These are phyloP conservation scores for Drosophila melanica DNA, from an alignment of 1,140 invertebrate genomes.

Conservation along the genomic window DNA sequence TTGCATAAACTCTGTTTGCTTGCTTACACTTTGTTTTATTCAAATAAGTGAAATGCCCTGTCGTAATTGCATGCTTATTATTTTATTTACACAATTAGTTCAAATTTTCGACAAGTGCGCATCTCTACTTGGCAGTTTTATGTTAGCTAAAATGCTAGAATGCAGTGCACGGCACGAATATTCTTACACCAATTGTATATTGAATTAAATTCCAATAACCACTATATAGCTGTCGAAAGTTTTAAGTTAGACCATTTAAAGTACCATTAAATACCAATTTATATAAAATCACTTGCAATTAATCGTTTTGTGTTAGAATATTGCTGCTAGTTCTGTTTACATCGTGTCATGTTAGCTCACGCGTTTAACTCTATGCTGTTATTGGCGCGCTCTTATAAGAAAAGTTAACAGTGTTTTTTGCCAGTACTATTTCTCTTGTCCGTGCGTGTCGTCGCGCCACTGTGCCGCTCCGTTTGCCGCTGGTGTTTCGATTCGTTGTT, in stretches of 20 bases:
- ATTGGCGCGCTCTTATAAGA: constrained; percentile 42
- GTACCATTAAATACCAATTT: background rate
- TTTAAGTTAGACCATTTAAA: background rate
- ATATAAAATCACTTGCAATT: background rate
- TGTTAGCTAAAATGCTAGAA: background rate
- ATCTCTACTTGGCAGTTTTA: constrained; percentile 21
- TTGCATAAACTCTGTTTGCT: no score
- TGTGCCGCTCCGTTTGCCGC: constrained; percentile 35
- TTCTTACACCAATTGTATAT: background rate
- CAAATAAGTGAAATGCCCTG: no score
- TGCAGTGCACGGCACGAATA: background rate
- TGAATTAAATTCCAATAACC: background rate
- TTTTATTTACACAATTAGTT: background rate
- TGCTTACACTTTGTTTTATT: no score
- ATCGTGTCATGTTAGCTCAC: constrained; percentile 22
- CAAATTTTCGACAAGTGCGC: background rate
- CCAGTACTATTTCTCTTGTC: constrained; percentile 45
- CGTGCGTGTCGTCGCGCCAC: constrained; percentile 42
- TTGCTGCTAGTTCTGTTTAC: background rate
- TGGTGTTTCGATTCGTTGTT: constrained; percentile 43
- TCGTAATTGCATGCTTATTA: no score
- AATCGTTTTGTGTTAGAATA: background rate
- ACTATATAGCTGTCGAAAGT: background rate
- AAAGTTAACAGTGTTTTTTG: constrained; percentile 37
- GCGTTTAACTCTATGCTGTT: constrained; percentile 39